Evolutionary conservation across 2,888 invertebrate species (phyloP).

Genomic region (Elgonia sp.): DNA sequence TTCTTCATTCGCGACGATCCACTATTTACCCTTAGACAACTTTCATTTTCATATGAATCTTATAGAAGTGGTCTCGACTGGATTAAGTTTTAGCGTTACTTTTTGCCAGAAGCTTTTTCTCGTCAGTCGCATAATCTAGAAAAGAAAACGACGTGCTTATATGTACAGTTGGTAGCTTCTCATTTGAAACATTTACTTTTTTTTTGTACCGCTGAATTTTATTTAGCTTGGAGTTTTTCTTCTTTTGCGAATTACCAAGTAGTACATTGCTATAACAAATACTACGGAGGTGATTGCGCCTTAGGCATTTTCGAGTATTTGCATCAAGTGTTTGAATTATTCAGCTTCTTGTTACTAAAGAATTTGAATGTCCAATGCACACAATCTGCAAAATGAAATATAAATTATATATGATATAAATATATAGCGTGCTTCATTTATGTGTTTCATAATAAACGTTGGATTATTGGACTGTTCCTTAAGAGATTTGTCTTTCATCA

Average conservation of each 20-base stretch:
- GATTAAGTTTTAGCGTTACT: constrained; percentile 46
- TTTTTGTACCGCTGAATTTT: constrained; percentile 57
- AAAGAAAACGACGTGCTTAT: constrained; percentile 62
- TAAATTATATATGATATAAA: background rate
- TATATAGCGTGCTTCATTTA: background rate
- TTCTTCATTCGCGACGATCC: background rate
- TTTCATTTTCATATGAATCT: constrained; percentile 31
- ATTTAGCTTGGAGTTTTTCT: constrained; percentile 56
- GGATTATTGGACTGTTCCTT: background rate
- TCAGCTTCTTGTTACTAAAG: constrained; percentile 45
- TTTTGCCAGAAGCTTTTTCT: constrained; percentile 58
- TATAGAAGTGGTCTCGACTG: constrained; percentile 10
- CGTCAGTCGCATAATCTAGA: constrained; percentile 53
- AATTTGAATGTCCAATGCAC: constrained; percentile 42
- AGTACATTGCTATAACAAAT: constrained; percentile 65
- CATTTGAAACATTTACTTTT: constrained; percentile 60
- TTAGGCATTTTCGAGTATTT: constrained; percentile 59
- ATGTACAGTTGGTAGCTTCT: constrained; percentile 57
- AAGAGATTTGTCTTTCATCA: too few relatives aligned
- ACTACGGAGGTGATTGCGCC: constrained; percentile 57
- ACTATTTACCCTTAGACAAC: background rate
- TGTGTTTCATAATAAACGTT: background rate
- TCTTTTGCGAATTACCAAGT: constrained; percentile 57
- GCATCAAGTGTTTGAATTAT: constrained; percentile 58
- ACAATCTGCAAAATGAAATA: constrained; percentile 32